phyloP scores from a whole-genome alignment of 2,888 invertebrate genomes.

The Drosophila austrosaltans region DNA sequence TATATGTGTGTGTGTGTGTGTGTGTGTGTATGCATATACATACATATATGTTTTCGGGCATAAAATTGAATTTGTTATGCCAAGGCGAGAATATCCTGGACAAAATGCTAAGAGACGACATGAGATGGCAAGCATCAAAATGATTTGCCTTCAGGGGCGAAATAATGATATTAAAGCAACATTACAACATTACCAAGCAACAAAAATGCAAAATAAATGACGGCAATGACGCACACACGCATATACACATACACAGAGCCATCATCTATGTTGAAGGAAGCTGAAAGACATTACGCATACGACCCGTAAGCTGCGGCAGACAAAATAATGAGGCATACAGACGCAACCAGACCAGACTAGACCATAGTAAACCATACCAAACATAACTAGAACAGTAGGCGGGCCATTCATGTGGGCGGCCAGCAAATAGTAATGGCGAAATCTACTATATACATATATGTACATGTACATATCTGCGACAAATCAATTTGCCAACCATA shows the following conservation, averaged over 20 bases:
- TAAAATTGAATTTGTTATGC: conserved; percentile 71
- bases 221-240: conserved; percentile 36
- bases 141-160: conserved; percentile 47
- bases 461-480: conserved; percentile 16
- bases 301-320: conserved; percentile 38
- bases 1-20: conserved; percentile 23
- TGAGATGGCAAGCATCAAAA: conserved; percentile 18
- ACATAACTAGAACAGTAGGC: neutral
- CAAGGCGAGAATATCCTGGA: conserved; percentile 36
- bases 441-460: conserved; percentile 18
- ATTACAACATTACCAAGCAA: conserved; percentile 60
- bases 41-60: conserved; percentile 11
- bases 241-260: conserved; percentile 2
- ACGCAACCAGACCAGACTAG: conserved; percentile 1
- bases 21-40: neutral
- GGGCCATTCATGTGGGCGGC: neutral
- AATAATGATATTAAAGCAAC: conserved; percentile 77
- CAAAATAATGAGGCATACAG: conserved; percentile 39
- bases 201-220: conserved; percentile 43
- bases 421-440: conserved; percentile 8
- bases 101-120: conserved; percentile 28
- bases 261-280: conserved; percentile 12
- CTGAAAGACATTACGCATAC: conserved; percentile 44
- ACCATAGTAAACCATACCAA: neutral
- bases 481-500: conserved; percentile 50